Evolutionary conservation across 2,888 invertebrate genomes (phyloP).

Genomic region (Acholoe squamosa): DNA sequence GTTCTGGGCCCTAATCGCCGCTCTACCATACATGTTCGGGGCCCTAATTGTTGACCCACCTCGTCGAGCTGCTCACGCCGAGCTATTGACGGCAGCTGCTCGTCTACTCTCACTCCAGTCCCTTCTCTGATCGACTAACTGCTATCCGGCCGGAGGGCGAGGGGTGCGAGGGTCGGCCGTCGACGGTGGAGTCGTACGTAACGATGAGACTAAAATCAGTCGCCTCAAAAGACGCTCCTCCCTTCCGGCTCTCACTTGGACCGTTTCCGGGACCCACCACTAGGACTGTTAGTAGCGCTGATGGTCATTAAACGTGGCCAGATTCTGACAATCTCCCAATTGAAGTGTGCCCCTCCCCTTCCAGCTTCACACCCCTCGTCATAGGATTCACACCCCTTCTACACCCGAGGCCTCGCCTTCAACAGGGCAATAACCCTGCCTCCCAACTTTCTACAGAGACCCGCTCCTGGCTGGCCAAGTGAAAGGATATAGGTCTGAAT

Average conservation of each 20-base stretch:
- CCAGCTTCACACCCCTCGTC: background rate
- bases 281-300: background rate
- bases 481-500: background rate
- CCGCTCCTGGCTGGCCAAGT: background rate
- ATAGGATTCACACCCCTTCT: background rate
- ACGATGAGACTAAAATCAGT: background rate
- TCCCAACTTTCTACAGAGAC: background rate
- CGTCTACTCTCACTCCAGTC: background rate
- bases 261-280: background rate
- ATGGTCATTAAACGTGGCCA: background rate
- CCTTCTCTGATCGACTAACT: slow-evolving; percentile 29
- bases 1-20: background rate
- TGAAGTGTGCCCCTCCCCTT: background rate
- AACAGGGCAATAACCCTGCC: background rate
- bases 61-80: background rate
- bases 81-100: background rate
- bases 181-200: background rate
- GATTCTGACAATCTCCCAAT: too few species aligned
- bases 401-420: background rate
- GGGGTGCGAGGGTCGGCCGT: background rate
- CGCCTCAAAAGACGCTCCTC: background rate
- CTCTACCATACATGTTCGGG: slow-evolving; percentile 39
- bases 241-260: background rate
- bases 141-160: background rate
- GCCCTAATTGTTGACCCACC: slow-evolving; percentile 40